phyloP scores from a whole-genome alignment of 37 sponge, comb jelly and placozoan genomes.

The Cladorhizidae sp. region DNA sequence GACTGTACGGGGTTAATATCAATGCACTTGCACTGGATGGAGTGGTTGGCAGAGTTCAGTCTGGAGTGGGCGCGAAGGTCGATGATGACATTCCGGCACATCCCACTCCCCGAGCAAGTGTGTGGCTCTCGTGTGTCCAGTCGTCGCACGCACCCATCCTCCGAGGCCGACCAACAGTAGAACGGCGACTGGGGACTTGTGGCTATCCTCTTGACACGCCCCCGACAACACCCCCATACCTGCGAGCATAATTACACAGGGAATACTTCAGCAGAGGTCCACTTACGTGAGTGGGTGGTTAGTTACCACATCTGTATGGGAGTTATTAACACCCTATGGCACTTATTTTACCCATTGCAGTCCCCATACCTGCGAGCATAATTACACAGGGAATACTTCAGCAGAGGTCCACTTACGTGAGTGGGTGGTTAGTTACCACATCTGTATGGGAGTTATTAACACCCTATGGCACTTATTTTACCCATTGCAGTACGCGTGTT shows the following conservation, averaged over 20 bases:
- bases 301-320: too few species aligned
- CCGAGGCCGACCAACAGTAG: conserved; percentile 83
- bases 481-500: too few species aligned
- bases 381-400: too few species aligned
- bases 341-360: too few species aligned
- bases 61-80: conserved; percentile 45
- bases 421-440: too few species aligned
- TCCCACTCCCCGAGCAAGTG: conserved; percentile 35
- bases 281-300: too few species aligned
- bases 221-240: conserved; percentile 62
- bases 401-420: too few species aligned
- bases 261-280: too few species aligned
- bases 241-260: not conserved
- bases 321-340: too few species aligned
- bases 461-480: too few species aligned
- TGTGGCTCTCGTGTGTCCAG: conserved; percentile 84
- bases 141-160: conserved; percentile 89
- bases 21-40: conserved; percentile 85
- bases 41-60: not conserved
- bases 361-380: conserved; percentile 40
- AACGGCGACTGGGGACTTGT: conserved; percentile 49
- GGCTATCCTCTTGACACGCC: conserved; percentile 86
- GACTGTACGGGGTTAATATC: conserved; percentile 78
- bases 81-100: conserved; percentile 76
- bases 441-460: too few species aligned